phyloP scores from a whole-genome alignment of 2,113 vertebrate genomes.

The Prionailurus viverrinus region DNA sequence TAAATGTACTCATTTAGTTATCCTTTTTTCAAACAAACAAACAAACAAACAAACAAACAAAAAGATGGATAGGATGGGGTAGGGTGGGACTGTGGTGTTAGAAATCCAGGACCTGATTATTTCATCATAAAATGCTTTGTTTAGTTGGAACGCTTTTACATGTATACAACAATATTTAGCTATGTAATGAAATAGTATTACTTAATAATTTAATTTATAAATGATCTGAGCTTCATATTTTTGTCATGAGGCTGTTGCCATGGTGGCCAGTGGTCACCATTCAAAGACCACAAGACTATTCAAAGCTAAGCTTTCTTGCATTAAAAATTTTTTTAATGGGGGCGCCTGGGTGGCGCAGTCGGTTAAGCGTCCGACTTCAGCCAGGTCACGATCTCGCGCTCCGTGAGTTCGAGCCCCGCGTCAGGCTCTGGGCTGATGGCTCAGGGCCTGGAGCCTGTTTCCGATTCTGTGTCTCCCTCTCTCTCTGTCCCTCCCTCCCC shows the following conservation, averaged over 20 bases:
- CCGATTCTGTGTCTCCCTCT: no score
- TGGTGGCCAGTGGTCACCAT: neutral
- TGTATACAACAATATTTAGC: neutral
- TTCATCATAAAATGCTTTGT: neutral
- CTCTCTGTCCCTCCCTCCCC: no score
- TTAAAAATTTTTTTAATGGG: no score
- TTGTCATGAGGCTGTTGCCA: neutral
- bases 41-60: neutral
- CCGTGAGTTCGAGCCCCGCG: no score
- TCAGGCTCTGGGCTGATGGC: no score
- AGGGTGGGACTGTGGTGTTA: neutral
- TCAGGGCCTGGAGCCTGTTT: no score
- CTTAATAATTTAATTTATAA: neutral
- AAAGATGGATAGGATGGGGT: neutral
- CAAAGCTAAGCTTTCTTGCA: neutral
- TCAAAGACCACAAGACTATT: neutral
- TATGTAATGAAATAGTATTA: constrained; percentile 14
- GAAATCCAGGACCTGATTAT: neutral
- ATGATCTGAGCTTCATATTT: neutral
- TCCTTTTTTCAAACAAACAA: neutral
- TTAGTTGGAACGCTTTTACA: neutral
- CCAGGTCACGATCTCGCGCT: no score
- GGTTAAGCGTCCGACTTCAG: no score
- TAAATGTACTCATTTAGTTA: neutral
- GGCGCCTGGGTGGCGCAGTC: no score